phyloP scores from a whole-genome alignment of 2,888 invertebrate species.

The Pedicia rivosa region DNA sequence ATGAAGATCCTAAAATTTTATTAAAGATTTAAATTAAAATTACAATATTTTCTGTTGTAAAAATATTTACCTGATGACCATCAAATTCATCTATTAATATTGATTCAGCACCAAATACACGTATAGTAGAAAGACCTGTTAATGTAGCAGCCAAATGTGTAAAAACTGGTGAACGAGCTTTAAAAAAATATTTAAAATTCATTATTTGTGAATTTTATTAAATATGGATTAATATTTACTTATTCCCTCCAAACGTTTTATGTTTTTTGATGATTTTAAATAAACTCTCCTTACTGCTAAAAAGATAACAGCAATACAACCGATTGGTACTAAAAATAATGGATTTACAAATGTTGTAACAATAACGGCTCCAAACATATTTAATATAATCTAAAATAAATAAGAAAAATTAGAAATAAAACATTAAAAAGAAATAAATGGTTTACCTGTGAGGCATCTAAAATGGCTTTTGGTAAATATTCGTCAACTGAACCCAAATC shows the following conservation, averaged over 20 bases:
- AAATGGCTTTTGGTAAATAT: slow-evolving; percentile 47
- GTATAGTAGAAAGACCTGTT: slow-evolving; percentile 56
- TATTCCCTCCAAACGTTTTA: slow-evolving; percentile 47
- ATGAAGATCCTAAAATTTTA: slow-evolving; percentile 46
- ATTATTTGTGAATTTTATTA: not conserved
- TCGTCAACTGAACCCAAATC: slow-evolving; percentile 74
- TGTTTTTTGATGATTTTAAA: slow-evolving; percentile 48
- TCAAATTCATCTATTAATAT: slow-evolving; percentile 46
- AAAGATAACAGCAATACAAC: slow-evolving; percentile 39
- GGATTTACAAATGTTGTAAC: slow-evolving; percentile 46
- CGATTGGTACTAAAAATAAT: slow-evolving; percentile 40
- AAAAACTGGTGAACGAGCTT: slow-evolving; percentile 67
- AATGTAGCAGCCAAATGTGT: slow-evolving; percentile 59
- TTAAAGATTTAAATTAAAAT: slow-evolving; percentile 11
- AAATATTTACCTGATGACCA: slow-evolving; percentile 36
- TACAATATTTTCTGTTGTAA: slow-evolving; percentile 19
- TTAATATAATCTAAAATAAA: slow-evolving; percentile 26
- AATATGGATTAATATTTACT: slow-evolving; percentile 30
- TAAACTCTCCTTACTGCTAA: slow-evolving; percentile 42
- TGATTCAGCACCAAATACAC: slow-evolving; percentile 48
- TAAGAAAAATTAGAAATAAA: no score
- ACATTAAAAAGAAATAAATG: no score
- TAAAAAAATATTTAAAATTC: slow-evolving; percentile 10
- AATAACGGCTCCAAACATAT: slow-evolving; percentile 38
- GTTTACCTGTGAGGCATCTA: slow-evolving; percentile 52